Base-by-base conservation (phyloP, 2,888 invertebrate genomes). In the Apamea epomidion region DNA sequence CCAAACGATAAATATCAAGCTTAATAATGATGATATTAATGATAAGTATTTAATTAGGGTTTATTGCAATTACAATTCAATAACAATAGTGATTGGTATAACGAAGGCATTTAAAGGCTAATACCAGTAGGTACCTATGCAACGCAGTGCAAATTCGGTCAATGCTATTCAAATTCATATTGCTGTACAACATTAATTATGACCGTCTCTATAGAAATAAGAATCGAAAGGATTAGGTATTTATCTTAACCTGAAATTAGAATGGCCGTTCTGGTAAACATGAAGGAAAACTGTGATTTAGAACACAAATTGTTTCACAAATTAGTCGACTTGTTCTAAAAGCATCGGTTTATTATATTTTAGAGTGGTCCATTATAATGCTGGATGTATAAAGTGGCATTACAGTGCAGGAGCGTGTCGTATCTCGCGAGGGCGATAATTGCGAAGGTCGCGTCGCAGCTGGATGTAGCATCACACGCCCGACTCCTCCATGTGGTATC, bases 371-470 rank as follows among this genome's bases (percentile, higher is more conserved):
- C 51, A 60, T 73, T 74, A 64, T 58, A 21, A 64, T 68, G 32
- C 74, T 82, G 69, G 65, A 67, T 68, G 42, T 73, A 62, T 80
- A 58, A 58, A 73, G 62, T 73, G 68, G 69, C 76, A 79, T 74
- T 86, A 85, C 74, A 89, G 70, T 74, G 89, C 88, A 88, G 80
- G 81, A 87, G 81, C 85, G 81, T 89, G 88, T 91, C 79, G 90
- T 92, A 93, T 93, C 92, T 94, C 92, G 93, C 91, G 93, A 93
- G 93, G 92, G 93, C 94, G 93, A 94, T 95, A 94, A 95, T 95
- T 94, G 92, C 93, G 96, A 97, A 97, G 97, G 97, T 97, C 96
- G 95, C 85, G 91, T 90, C 93, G 94, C 95, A 95, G 96, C 96
- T 96, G 95, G 95, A 95, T 92, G 93, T 94, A 94, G 94, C 96